Base-by-base conservation (phyloP, 2,797 vertebrate species). In the Manis crassicaudata region DNA sequence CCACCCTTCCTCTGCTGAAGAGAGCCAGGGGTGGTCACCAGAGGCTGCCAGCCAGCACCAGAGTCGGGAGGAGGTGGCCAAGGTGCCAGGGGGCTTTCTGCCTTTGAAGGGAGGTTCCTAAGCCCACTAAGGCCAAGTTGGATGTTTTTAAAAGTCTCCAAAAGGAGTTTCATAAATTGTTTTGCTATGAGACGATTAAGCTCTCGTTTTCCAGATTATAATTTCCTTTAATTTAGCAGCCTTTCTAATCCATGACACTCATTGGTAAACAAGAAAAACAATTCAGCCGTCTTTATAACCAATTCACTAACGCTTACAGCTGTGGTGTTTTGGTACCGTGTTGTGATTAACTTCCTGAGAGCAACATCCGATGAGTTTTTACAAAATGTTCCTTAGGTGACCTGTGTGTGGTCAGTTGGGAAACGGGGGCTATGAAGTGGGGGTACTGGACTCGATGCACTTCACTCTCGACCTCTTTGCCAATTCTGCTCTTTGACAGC, bases 11-110 rank as follows among this genome's bases (percentile, higher is more conserved):
- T 94, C 67, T 52, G 37, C 29, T 62, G 96, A 56, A 73, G 73
- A 90, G 67, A 88, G 81, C 94, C 88, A 88, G 75, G 43, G 70
- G 68, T 32, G 91, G 91, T 95, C 88, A 85, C n/a, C 54, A 46
- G 67, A 8, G 75, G n/a, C 79, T 86, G 27, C 52, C 4, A 23
- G 83, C 91, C 92, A 88, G 76, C 70, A 4, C 60, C 82, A 21
- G 87, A 90, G 43, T 46, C 73, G 54, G 46, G 60, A 87, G 20
- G 93, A 87, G 50, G 73, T 23, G 63, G 85, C 77, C 2, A 6
- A 65, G 62, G n/a, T 72, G 52, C 93, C 73, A 21, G 9, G 35
- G 67, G 25, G 16, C 56, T 95, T 76, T 87, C 92, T 95, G 76
- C 79, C 89, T 56, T 14, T 52, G 84, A 92, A 92, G 21, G 77